phyloP scores from a whole-genome alignment of 1,140 invertebrate genomes.

The Drosophila repleta region DNA sequence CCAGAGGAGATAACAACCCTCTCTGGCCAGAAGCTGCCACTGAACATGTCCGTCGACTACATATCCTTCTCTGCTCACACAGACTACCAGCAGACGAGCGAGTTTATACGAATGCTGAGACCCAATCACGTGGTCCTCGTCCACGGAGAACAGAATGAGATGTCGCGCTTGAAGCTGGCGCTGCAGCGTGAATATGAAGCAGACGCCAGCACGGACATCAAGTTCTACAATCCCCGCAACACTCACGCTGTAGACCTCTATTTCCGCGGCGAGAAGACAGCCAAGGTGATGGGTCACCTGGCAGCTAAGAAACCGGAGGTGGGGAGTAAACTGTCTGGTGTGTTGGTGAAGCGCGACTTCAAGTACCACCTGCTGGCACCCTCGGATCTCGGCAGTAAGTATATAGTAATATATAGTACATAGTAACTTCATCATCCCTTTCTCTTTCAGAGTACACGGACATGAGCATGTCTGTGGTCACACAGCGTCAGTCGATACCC shows the following conservation, averaged over 20 bases:
- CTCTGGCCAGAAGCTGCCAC: slow-evolving; percentile 96
- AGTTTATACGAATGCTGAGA: slow-evolving; percentile 97
- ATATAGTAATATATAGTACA: no score
- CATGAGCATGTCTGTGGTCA: slow-evolving; percentile 95
- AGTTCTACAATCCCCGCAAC: slow-evolving; percentile 98
- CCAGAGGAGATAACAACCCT: slow-evolving; percentile 98
- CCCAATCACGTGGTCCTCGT: slow-evolving; percentile 98
- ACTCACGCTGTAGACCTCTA: slow-evolving; percentile 96
- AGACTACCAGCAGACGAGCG: slow-evolving; percentile 99
- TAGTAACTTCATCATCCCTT: no score
- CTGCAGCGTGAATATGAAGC: slow-evolving; percentile 97
- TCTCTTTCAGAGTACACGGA: slow-evolving; percentile 94
- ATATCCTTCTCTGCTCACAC: slow-evolving; percentile 99
- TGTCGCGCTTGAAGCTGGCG: slow-evolving; percentile 97
- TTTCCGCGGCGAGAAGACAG: slow-evolving; percentile 98
- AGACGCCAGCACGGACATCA: slow-evolving; percentile 93
- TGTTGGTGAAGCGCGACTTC: slow-evolving; percentile 98
- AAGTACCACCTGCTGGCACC: slow-evolving; percentile 98
- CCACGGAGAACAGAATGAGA: slow-evolving; percentile 99
- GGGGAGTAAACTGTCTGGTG: slow-evolving; percentile 93
- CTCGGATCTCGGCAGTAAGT: slow-evolving; percentile 93
- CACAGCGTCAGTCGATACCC: slow-evolving; percentile 94
- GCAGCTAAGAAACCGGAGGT: slow-evolving; percentile 93
- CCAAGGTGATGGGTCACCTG: slow-evolving; percentile 97
- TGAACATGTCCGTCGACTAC: slow-evolving; percentile 99